A percentile compares a stretch with the other conserved stretches of the same genome.
phyloP scores from a whole-genome alignment of 2,888 invertebrate genomes.

The Octonoba sinensis region DNA sequence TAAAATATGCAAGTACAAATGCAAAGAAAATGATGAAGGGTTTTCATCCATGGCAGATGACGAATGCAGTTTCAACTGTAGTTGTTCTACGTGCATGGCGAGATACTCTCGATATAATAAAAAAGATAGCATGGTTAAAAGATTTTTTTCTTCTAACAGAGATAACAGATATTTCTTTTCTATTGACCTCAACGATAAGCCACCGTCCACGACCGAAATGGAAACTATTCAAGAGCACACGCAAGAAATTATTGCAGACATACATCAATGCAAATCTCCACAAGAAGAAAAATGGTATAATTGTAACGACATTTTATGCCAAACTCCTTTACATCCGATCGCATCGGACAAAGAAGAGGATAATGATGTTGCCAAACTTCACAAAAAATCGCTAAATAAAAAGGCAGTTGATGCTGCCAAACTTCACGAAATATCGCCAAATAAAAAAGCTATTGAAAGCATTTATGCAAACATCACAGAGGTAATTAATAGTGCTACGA shows the following conservation, averaged over 20 bases:
- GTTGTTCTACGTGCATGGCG: constrained; percentile 34
- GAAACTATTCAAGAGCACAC: neutral
- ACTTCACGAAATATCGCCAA: neutral
- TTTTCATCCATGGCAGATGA: constrained; percentile 60
- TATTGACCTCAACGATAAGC: neutral
- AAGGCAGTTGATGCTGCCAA: neutral
- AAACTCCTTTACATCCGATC: constrained; percentile 13
- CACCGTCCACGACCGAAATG: constrained; percentile 2
- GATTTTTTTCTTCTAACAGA: neutral
- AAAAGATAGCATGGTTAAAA: constrained; percentile 1
- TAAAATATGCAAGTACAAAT: constrained; percentile 47
- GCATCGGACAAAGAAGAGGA: neutral
- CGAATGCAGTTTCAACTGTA: constrained; percentile 60
- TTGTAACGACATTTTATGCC: constrained; percentile 52
- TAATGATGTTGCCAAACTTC: neutral
- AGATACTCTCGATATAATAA: constrained; percentile 14
- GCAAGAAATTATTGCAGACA: constrained; percentile 2
- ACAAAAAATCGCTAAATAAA: neutral
- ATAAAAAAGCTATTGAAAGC: constrained; percentile 7
- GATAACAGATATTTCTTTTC: constrained; percentile 44
- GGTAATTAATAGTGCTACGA: constrained; percentile 51
- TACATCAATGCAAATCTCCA: neutral
- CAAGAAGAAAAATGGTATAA: constrained; percentile 43
- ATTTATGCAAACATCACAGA: constrained; percentile 55
- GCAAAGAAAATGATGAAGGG: constrained; percentile 51